Evolutionary conservation across 2,888 invertebrate species (phyloP).

Genomic region (Cryptophagus acutangulus): DNA sequence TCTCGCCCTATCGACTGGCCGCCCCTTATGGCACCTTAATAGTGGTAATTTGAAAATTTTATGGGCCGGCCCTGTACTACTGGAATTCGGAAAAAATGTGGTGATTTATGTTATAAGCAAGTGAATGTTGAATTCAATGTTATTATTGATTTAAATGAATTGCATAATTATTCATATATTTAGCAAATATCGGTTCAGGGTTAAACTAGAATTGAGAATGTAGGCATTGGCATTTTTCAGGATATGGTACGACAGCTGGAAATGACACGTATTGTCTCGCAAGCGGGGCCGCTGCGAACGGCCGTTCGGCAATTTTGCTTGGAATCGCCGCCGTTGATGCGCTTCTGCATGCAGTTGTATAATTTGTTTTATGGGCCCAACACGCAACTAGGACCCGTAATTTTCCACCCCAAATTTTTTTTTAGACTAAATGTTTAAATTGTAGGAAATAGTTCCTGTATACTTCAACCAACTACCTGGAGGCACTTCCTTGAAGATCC

Average conservation of each 20-base stretch:
- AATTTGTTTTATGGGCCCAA: conserved; percentile 41
- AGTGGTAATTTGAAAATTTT: too few species aligned
- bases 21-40: conserved; percentile 53
- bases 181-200: too few species aligned
- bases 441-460: conserved; percentile 41
- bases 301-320: conserved; percentile 34
- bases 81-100: too few species aligned
- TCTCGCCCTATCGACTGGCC: conserved; percentile 59
- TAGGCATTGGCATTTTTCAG: conserved; percentile 23
- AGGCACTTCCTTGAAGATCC: conserved; percentile 41
- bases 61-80: too few species aligned
- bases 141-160: too few species aligned
- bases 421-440: conserved; percentile 9
- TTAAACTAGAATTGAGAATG: too few species aligned
- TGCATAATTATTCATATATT: too few species aligned
- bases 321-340: conserved; percentile 40
- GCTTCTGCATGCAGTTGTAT: conserved; percentile 37
- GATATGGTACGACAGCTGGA: conserved; percentile 29
- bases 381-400: conserved; percentile 40
- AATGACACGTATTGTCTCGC: conserved; percentile 34
- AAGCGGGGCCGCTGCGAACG: conserved; percentile 32
- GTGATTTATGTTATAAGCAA: too few species aligned
- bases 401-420: conserved; percentile 13
- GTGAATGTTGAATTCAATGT: too few species aligned
- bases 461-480: conserved; percentile 43